Conservation (phyloP, 2,888 invertebrate species). For the Lacanobia oleracea region DNA sequence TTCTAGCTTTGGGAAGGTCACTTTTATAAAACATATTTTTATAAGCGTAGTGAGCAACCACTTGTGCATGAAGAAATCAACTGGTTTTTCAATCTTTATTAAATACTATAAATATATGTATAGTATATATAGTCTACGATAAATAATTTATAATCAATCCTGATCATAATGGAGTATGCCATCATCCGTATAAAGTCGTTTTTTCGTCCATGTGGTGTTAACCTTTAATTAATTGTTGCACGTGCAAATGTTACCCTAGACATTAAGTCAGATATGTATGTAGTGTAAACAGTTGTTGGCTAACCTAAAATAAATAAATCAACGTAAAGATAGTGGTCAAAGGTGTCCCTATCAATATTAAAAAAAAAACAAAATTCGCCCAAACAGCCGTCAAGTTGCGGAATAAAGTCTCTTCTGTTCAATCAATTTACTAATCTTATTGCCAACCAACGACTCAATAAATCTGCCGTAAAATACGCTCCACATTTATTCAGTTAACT, state of each 20-base stretch:
- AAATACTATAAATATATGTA: too few species aligned
- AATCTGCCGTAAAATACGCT: constrained; percentile 14
- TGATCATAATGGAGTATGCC: constrained; percentile 3
- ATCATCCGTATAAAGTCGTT: too few species aligned
- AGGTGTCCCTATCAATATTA: too few species aligned
- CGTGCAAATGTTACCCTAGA: too few species aligned
- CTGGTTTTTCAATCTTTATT: neutral
- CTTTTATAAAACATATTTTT: constrained; percentile 11
- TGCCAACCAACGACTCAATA: constrained; percentile 4
- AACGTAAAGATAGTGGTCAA: too few species aligned
- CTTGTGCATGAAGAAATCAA: neutral
- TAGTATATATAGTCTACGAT: too few species aligned
- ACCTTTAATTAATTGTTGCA: too few species aligned
- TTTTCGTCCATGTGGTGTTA: too few species aligned
- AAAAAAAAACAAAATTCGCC: too few species aligned
- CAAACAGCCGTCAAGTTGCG: neutral
- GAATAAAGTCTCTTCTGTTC: neutral
- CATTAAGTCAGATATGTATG: too few species aligned
- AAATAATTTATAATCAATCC: neutral
- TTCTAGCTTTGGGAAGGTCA: neutral
- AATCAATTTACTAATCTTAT: constrained; percentile 1
- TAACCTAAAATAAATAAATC: too few species aligned
- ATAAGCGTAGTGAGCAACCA: neutral
- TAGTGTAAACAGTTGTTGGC: too few species aligned
- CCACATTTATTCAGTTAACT: constrained; percentile 34